Evolutionary conservation across 1,140 invertebrate genomes (phyloP).

Genomic region (Gyrodactylus salaris): DNA sequence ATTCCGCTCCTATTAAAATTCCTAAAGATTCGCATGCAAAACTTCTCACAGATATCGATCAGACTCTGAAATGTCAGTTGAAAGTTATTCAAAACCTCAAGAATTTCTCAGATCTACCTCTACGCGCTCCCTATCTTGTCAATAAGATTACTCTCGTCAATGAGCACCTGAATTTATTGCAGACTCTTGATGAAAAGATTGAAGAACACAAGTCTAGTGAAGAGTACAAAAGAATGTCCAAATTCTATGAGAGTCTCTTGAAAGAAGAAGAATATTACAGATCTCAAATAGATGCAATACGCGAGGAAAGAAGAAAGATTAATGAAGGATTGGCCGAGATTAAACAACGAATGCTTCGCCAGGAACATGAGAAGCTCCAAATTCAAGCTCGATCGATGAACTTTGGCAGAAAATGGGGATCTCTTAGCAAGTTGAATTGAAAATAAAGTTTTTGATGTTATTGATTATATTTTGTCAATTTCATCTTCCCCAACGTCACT

Average conservation of each 20-base stretch:
- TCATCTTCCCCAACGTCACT: no score
- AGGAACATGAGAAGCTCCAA: no score
- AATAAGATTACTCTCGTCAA: neutral
- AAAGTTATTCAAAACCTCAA: neutral
- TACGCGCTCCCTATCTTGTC: no score
- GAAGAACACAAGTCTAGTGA: neutral
- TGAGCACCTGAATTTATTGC: neutral
- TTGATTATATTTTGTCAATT: no score
- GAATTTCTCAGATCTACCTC: neutral
- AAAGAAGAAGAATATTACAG: neutral
- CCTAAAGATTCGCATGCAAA: neutral
- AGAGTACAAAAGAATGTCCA: neutral
- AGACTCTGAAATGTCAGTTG: no score
- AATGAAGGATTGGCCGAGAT: no score
- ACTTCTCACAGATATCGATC: no score
- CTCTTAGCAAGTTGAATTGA: no score
- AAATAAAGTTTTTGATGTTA: no score
- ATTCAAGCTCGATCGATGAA: no score
- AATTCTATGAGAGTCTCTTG: neutral
- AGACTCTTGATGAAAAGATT: neutral
- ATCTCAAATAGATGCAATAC: neutral
- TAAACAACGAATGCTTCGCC: no score
- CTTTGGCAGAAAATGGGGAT: neutral
- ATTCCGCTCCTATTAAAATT: neutral
- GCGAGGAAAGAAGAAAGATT: neutral